Base-by-base conservation (phyloP, 2,888 invertebrate species). In the Lycophotia porphyrea region DNA sequence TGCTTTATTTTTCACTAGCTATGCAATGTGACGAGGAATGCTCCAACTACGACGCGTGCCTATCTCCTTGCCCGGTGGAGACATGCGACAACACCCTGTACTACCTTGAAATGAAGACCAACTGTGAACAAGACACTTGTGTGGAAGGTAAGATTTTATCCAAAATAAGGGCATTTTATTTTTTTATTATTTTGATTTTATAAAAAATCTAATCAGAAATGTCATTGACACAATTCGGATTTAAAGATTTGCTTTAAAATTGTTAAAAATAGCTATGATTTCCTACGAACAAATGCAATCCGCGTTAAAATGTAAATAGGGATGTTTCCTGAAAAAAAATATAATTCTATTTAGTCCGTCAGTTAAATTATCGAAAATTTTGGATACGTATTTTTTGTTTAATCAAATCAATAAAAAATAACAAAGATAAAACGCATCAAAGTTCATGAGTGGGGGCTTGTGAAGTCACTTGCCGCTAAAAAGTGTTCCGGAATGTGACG, bases 1-100 rank as follows among this genome's bases (percentile, higher is more conserved):
- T 21, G n/a, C 34, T 34, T 65, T 52, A 69, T 65, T 70, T 61
- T 31, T 76, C 84, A 44, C 31, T 92, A 98, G 98, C 99, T 0
- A 98, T 99, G 96, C 99, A 99, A 93, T 99, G 99, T 89, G 98
- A 98, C 91, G 98, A 98, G 87, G 97, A 97, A 64, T 98, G 98
- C 87, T 97, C 98, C 1, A 97, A 97, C 73, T 99, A 99, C 95
- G 97, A 97, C 80, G 97, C 98, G 0, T 99, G 99, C 90, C 96
- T 99, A 27, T 97, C 98, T 0, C 97, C 98, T 5, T 99, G 99
- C 88, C 98, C 99, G 0, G 95, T 97, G 21, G 98, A 98, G 92
- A 98, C 98, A 0, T 99, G 99, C 90, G 98, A 99, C 87, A 98
- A 98, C 91, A 97, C 97, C 15, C 92, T 97, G 15, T 97, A 97